A percentile compares a stretch with the other conserved stretches of the same genome.
phyloP scores from a whole-genome alignment of 2,888 invertebrate species.

The Tupiocoris notatus region DNA sequence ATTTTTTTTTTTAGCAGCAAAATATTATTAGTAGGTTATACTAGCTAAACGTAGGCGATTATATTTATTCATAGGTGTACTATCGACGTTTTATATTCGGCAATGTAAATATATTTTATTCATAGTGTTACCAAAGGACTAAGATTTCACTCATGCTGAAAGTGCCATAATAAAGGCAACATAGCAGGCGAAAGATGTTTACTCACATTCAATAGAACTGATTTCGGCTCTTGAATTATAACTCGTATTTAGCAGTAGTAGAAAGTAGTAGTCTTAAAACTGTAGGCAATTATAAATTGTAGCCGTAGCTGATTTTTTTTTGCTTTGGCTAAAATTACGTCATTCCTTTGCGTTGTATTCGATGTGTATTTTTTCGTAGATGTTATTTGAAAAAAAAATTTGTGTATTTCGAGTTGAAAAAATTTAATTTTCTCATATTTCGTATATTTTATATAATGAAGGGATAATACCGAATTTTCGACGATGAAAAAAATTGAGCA shows the following conservation, averaged over 20 bases:
- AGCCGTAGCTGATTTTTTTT: background rate
- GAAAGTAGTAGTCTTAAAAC: background rate
- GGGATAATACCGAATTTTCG: slow-evolving; percentile 19
- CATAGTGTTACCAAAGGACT: background rate
- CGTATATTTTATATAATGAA: slow-evolving; percentile 25
- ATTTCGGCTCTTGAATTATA: background rate
- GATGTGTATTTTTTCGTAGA: slow-evolving; percentile 4
- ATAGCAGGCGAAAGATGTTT: background rate
- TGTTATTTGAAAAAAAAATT: slow-evolving; percentile 16
- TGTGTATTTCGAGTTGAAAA: slow-evolving; percentile 8
- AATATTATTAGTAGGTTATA: background rate
- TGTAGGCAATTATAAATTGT: background rate
- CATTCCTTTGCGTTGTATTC: slow-evolving; percentile 27
- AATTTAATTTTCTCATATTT: slow-evolving; percentile 4
- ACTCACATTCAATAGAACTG: background rate
- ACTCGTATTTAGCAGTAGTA: background rate
- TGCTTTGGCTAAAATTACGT: background rate
- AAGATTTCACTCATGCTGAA: background rate
- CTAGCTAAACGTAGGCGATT: background rate
- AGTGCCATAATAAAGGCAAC: background rate
- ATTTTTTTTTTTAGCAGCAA: background rate
- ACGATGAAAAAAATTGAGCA: slow-evolving; percentile 39
- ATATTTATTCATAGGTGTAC: background rate
- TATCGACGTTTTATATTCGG: background rate
- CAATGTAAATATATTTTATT: background rate